Conservation (phyloP, 2,888 invertebrate species). For the Steromphala cineraria region DNA sequence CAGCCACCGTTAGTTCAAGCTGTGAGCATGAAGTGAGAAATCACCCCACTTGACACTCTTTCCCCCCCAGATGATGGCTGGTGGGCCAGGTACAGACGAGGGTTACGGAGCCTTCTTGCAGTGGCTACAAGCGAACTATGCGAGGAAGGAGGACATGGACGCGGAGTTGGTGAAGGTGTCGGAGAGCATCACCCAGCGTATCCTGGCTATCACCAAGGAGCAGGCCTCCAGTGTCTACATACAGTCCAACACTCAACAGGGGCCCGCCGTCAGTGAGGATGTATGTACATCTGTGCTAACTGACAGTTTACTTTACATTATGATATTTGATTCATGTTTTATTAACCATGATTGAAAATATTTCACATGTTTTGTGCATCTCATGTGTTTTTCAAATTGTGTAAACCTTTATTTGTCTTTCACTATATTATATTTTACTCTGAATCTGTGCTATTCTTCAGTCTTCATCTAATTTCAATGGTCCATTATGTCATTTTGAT, state of each 20-base stretch:
- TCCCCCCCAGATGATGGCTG: slow-evolving; percentile 46
- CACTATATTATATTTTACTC: too few relatives aligned
- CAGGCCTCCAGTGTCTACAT: slow-evolving; percentile 6
- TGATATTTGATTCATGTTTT: too few relatives aligned
- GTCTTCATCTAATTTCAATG: too few relatives aligned
- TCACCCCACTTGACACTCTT: background rate
- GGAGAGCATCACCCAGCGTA: slow-evolving; percentile 50
- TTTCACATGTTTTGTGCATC: too few relatives aligned
- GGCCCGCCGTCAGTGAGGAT: slow-evolving; percentile 26
- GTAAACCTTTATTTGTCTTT: too few relatives aligned
- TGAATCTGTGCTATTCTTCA: too few relatives aligned
- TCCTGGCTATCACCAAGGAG: slow-evolving; percentile 44
- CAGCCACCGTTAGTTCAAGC: background rate
- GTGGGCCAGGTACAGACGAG: slow-evolving; percentile 39
- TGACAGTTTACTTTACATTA: too few relatives aligned
- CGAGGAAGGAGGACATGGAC: slow-evolving; percentile 55
- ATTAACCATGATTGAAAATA: too few relatives aligned
- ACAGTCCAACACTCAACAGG: background rate
- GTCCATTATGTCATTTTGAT: too few relatives aligned
- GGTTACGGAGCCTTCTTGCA: slow-evolving; percentile 45
- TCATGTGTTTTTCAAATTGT: too few relatives aligned
- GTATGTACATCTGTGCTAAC: slow-evolving; percentile 22
- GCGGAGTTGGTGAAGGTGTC: slow-evolving; percentile 48
- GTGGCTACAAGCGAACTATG: slow-evolving; percentile 58
- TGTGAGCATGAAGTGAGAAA: background rate